Base-by-base conservation (phyloP, 2,888 invertebrate genomes). In the Folsomia manolachei region DNA sequence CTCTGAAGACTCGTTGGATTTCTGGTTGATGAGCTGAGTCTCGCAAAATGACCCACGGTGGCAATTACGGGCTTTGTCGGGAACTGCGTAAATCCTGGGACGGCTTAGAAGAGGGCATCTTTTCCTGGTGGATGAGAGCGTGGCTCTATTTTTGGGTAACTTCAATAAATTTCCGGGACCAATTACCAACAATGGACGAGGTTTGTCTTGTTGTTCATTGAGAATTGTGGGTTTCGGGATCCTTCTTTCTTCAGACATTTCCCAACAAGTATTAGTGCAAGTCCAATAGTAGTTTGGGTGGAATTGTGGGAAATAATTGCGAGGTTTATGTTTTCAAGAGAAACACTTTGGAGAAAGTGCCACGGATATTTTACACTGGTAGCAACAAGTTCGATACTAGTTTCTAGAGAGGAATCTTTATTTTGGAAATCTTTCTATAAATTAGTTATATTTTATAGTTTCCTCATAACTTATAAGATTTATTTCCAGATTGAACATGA, bases 61-160 rank as follows among this genome's bases (percentile, higher is more conserved):
- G 26, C 64, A 64, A 64, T 64, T 64, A 64, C 19, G 27, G 27
- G 11, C 19, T 19, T 64, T 27, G 27, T 64, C 64, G 18, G 75
- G 70, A 70, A 72, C 68, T 56, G 70, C 76, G 71, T 78, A 78
- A 79, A 78, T 79, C 75, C 79, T 76, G 61, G 64, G 64, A 26
- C 60, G 60, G n/a, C 60, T 19, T 60, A 21, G 21, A 4, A 64
- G 27, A 64, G 27, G 26, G 62, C 23, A 62, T 25, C 64, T 27
- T 19, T 21, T 64, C 27, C 27, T 27, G 62, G 62, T 9, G 39
- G 39, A 39, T 4, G 39, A 39, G 21, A 64, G 27, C n/a, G 27
- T n/a, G 64, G n/a, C 25, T 11, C 64, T 27, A 27, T 21, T 64
- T 27, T 27, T 27, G 62, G 62, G 64, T 27, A 27, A 27, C 19